A percentile compares a stretch with the other conserved stretches of the same genome.
phyloP scores from a whole-genome alignment of 2,888 invertebrate genomes.

The Tuta absoluta region DNA sequence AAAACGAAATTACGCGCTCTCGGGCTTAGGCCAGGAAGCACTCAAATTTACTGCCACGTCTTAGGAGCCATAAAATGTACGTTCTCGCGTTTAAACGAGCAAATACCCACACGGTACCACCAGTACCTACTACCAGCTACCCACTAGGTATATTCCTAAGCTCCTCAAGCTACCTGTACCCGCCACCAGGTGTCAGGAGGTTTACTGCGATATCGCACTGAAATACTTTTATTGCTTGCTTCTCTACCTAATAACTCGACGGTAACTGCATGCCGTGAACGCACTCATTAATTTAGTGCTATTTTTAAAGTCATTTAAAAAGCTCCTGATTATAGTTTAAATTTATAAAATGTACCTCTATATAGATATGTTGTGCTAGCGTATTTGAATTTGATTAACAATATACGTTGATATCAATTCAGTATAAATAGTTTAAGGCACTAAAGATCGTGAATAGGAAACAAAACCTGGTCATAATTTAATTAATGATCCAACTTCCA shows the following conservation, averaged over 20 bases:
- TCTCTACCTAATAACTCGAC: neutral
- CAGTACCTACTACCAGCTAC: neutral
- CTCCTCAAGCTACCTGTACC: neutral
- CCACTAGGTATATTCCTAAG: neutral
- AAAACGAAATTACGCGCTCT: conserved; percentile 63
- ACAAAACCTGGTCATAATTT: neutral
- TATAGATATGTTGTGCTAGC: too few relatives aligned
- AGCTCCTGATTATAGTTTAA: too few relatives aligned
- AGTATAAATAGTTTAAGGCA: too few relatives aligned
- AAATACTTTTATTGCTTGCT: conserved; percentile 1
- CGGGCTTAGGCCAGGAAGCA: conserved; percentile 53
- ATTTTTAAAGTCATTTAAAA: too few relatives aligned
- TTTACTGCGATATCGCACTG: conserved; percentile 3
- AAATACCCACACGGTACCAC: neutral
- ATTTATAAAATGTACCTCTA: too few relatives aligned
- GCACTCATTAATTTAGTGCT: neutral
- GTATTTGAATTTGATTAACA: too few relatives aligned
- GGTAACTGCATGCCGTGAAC: neutral
- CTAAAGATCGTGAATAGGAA: neutral
- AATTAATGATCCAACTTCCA: neutral
- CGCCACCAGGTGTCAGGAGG: conserved; percentile 11
- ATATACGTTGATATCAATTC: too few relatives aligned
- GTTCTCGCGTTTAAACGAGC: conserved; percentile 51
- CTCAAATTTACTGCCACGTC: conserved; percentile 65
- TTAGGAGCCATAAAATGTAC: conserved; percentile 62